Percentiles rank a stretch among this genome's conserved stretches.
These are phyloP conservation scores for Morbakka virulenta DNA, from an alignment of 30 jellyfish, hydroid and myxozoan genomes.

Conservation along the genomic window DNA sequence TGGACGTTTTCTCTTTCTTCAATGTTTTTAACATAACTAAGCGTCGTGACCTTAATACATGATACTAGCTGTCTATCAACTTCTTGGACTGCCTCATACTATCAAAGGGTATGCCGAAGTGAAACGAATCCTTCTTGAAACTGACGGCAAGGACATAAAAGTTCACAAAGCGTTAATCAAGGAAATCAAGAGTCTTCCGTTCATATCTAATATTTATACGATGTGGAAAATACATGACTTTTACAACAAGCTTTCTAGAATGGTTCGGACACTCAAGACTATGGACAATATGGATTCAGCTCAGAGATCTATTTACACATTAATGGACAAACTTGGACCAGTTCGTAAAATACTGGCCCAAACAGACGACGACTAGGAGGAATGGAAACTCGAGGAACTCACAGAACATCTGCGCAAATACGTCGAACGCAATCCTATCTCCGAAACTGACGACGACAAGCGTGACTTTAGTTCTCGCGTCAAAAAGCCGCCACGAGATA, in stretches of 20 bases:
- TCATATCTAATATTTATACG: too few species aligned
- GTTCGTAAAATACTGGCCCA: conserved; percentile 19
- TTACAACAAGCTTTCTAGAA: too few species aligned
- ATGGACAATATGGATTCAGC: conserved; percentile 15
- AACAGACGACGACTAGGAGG: background rate
- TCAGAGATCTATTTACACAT: background rate
- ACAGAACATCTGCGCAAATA: background rate
- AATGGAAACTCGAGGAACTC: conserved; percentile 5
- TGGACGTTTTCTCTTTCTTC: too few species aligned
- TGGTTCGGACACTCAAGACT: conserved; percentile 15
- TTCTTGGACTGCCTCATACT: conserved; percentile 1
- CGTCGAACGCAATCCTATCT: conserved; percentile 3
- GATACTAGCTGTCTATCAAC: too few species aligned
- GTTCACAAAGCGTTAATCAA: too few species aligned
- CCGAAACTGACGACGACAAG: too few species aligned
- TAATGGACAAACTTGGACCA: conserved; percentile 23
- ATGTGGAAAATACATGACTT: too few species aligned
- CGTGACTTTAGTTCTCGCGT: too few species aligned
- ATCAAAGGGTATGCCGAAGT: background rate
- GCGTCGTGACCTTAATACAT: too few species aligned
- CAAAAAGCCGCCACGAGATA: too few species aligned
- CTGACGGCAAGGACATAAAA: background rate
- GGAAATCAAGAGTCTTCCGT: too few species aligned
- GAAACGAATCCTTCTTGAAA: background rate
- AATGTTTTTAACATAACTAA: too few species aligned